Conservation (phyloP, 2,888 invertebrate genomes). For the Bedellia somnulentella region DNA sequence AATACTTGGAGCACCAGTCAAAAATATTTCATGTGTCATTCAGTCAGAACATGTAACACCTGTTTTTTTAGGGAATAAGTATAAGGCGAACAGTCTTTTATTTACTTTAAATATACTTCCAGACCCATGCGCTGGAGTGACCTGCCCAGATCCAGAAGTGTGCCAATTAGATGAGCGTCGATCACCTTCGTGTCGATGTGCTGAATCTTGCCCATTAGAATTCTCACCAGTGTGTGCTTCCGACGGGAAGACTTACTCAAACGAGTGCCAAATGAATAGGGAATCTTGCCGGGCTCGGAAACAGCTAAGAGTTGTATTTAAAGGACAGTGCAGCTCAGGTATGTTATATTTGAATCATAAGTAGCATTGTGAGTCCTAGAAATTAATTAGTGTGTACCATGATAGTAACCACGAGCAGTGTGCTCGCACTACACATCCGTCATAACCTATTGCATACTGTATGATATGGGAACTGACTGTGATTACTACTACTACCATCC, state of each 20-base stretch:
- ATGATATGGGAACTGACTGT: too few species aligned
- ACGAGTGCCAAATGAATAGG: conserved; percentile 80
- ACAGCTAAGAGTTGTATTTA: conserved; percentile 75
- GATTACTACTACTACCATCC: not conserved
- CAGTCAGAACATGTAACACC: too few species aligned
- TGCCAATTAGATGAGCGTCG: conserved; percentile 81
- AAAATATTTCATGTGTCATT: too few species aligned
- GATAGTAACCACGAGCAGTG: too few species aligned
- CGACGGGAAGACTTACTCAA: conserved; percentile 80
- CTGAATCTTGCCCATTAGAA: conserved; percentile 77
- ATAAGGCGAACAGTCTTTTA: not conserved
- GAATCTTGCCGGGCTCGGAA: conserved; percentile 79
- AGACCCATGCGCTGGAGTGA: conserved; percentile 84
- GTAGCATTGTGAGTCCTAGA: too few species aligned
- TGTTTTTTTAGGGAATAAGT: too few species aligned
- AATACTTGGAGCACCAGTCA: too few species aligned
- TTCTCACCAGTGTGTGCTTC: conserved; percentile 79
- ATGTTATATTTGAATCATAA: conserved; percentile 11
- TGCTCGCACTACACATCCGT: too few species aligned
- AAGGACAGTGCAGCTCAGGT: conserved; percentile 84
- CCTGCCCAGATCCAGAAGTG: conserved; percentile 79
- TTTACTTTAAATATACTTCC: conserved; percentile 10
- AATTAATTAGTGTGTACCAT: too few species aligned
- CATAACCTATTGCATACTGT: too few species aligned
- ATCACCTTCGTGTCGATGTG: conserved; percentile 79